These are phyloP conservation scores for Hylaeus anthracinus DNA, from an alignment of 1,140 invertebrate species.

Conservation along the genomic window DNA sequence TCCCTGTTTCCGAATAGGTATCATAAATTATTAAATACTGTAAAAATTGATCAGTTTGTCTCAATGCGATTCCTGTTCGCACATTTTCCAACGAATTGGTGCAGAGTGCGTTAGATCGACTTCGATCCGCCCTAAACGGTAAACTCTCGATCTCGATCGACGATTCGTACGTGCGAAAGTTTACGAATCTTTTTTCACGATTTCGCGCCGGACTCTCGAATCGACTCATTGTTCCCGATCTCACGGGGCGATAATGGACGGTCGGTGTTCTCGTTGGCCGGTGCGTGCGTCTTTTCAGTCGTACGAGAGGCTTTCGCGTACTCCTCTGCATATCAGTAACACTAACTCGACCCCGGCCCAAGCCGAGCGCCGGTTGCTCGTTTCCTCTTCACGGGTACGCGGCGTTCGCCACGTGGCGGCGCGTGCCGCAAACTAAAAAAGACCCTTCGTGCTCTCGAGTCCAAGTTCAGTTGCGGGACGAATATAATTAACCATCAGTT, in stretches of 20 bases:
- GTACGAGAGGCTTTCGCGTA: slow-evolving; percentile 21
- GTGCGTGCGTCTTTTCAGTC: slow-evolving; percentile 13
- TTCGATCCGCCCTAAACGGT: too few species aligned
- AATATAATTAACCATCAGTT: slow-evolving; percentile 81
- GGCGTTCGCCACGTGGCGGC: slow-evolving; percentile 76
- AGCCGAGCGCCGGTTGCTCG: slow-evolving; percentile 64
- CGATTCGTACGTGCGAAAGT: not conserved
- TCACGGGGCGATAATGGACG: slow-evolving; percentile 54
- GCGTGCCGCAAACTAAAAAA: slow-evolving; percentile 80
- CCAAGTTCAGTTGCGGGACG: slow-evolving; percentile 70
- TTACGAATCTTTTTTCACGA: not conserved
- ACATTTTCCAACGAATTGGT: too few species aligned
- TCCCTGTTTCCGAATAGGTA: too few species aligned
- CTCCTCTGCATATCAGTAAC: slow-evolving; percentile 71
- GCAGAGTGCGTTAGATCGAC: too few species aligned
- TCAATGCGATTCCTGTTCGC: too few species aligned
- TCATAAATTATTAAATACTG: too few species aligned
- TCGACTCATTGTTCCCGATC: slow-evolving; percentile 54
- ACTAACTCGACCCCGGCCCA: slow-evolving; percentile 56
- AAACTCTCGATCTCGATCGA: too few species aligned
- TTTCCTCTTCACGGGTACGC: slow-evolving; percentile 70
- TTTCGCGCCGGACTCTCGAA: not conserved
- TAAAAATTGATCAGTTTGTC: too few species aligned
- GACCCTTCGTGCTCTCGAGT: slow-evolving; percentile 67
- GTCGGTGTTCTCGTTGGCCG: not conserved